These are phyloP conservation scores for Onthophagus sagittarius DNA, from an alignment of 2,888 invertebrate species.

Conservation along the genomic window DNA sequence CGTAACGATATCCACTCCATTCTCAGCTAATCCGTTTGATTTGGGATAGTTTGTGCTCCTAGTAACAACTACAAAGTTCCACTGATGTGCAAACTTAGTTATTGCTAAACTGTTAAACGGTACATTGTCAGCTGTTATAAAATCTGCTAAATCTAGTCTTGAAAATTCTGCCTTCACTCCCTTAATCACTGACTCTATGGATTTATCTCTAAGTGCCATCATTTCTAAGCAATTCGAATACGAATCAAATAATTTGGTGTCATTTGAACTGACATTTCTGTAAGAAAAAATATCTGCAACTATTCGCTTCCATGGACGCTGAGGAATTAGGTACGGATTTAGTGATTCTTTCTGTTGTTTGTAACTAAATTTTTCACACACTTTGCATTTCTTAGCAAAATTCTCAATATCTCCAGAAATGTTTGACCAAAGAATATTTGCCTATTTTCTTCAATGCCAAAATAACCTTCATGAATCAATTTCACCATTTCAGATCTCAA, in stretches of 20 bases:
- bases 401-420: slow-evolving; percentile 30
- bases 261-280: slow-evolving; percentile 7
- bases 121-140: too few relatives aligned
- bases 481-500: slow-evolving; percentile 24
- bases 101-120: too few relatives aligned
- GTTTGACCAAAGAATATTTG: slow-evolving; percentile 31
- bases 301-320: slow-evolving; percentile 12
- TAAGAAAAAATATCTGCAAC: slow-evolving; percentile 14
- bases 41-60: too few relatives aligned
- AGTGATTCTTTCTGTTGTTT: slow-evolving; percentile 13
- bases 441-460: slow-evolving; percentile 29
- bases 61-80: too few relatives aligned
- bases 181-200: too few relatives aligned
- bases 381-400: slow-evolving; percentile 13
- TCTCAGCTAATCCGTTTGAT: too few relatives aligned
- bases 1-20: too few relatives aligned
- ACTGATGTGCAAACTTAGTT: too few relatives aligned
- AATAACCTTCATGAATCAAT: slow-evolving; percentile 30
- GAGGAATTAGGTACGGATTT: slow-evolving; percentile 11
- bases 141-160: too few relatives aligned
- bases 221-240: too few relatives aligned
- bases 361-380: slow-evolving; percentile 10
- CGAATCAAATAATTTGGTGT: slow-evolving; percentile 1
- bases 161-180: too few relatives aligned
- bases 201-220: too few relatives aligned